These are phyloP conservation scores for Corticium candelabrum DNA, from an alignment of 37 sponge, comb jelly and placozoan genomes.

Conservation along the genomic window DNA sequence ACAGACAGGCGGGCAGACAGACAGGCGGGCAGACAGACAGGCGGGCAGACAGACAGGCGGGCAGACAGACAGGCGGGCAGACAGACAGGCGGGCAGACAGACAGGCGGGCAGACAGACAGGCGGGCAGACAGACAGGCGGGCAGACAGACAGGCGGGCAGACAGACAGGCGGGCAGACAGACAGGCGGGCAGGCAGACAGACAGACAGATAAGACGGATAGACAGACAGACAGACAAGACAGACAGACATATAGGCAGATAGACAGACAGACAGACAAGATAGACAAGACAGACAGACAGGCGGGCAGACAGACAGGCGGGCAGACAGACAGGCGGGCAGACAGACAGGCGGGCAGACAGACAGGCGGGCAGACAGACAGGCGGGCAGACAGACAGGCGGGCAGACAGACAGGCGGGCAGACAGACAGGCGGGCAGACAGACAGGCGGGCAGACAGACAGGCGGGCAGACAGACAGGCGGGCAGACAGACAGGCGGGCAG, in stretches of 20 bases:
- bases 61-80: no score
- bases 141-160: background rate
- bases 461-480: no score
- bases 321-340: no score
- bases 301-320: background rate
- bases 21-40: background rate
- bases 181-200: background rate
- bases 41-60: background rate
- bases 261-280: background rate
- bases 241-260: background rate
- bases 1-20: background rate
- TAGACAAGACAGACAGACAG: background rate
- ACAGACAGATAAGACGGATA: background rate
- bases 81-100: background rate
- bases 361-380: background rate
- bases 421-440: no score
- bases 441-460: background rate
- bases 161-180: no score
- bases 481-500: background rate
- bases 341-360: background rate
- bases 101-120: background rate
- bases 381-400: background rate
- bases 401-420: background rate
- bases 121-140: background rate
- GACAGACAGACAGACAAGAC: no score